Percentiles rank a stretch among this genome's conserved stretches.
Evolutionary conservation across 2,888 invertebrate species (phyloP).

Genomic region (Eristalis tenax): DNA sequence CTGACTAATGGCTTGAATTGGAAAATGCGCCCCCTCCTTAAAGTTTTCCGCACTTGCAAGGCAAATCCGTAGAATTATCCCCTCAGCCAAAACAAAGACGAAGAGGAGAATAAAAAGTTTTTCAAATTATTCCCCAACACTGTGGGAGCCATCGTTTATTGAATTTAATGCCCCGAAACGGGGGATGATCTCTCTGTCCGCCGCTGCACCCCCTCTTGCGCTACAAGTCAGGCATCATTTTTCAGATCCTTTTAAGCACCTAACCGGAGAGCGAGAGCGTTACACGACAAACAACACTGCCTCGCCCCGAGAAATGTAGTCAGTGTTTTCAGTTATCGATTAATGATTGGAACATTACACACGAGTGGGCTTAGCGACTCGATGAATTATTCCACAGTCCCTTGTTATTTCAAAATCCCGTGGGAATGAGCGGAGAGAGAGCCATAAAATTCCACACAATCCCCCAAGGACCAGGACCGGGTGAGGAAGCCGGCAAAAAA

Average conservation of each 20-base stretch:
- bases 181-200: not conserved
- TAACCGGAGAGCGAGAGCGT: conserved; percentile 20
- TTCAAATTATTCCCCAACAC: conserved; percentile 44
- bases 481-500: not conserved
- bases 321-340: conserved; percentile 57
- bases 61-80: not conserved
- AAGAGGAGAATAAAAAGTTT: not conserved
- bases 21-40: not conserved
- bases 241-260: conserved; percentile 39
- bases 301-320: conserved; percentile 41
- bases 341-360: conserved; percentile 66
- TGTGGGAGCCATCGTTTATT: conserved; percentile 20
- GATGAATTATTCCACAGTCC: conserved; percentile 53
- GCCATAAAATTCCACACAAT: not conserved
- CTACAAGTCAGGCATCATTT: conserved; percentile 4
- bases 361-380: conserved; percentile 41
- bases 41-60: not conserved
- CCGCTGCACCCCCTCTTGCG: not conserved
- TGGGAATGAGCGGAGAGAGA: conserved; percentile 23
- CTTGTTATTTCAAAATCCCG: conserved; percentile 22
- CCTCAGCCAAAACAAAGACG: not conserved
- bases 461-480: not conserved
- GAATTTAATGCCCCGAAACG: conserved; percentile 54
- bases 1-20: not conserved
- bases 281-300: conserved; percentile 35